Base-by-base conservation (phyloP, 1,140 invertebrate genomes). In the Caenorhabditis remanei region DNA sequence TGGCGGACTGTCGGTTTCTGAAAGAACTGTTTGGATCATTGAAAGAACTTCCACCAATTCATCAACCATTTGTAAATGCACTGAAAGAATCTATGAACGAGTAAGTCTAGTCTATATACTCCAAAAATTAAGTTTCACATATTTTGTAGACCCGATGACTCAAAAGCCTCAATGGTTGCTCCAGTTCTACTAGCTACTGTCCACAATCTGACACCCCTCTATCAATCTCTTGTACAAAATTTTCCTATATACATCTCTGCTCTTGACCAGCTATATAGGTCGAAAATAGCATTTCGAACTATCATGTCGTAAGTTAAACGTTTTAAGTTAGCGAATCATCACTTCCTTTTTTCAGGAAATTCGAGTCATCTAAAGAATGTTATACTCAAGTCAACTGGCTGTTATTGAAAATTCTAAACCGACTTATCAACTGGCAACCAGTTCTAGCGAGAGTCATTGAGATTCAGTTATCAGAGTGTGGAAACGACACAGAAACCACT, bases 201-300 rank as follows among this genome's bases (percentile, higher is more conserved):
- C 4, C 89, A 89, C 75, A 89, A 89, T 48, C 24, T 79, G 19
- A 86, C 87, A 14, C 87, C 85, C 0, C n/a, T 85, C 16, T 89
- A 89, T 75, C 58, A 83, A 8, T 65, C 50, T 13, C n/a, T 89
- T 5, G 43, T 89, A 21, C 58, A 86, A 21, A 89, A 89, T 46
- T 84, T 89, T 58, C 89, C 89, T 0, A 85, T 89, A 5, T 89
- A 79, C 85, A 56, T 89, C 3, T 84, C 89, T 32, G 87, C 89
- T 0, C 41, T 89, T 13, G 87, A 89, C 56, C 79, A 89, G 43
- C 24, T 89, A 8, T 71, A 50, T 46, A 46, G 71, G 8, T 65
- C 56, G 16, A 79, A 83, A 41, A 50, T 63, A 13, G 21, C 75
- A 56, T 89, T 89, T 55, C 14, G 56, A 43, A 40, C 32, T 7